Evolutionary conservation across 2,113 vertebrate genomes (phyloP).

Genomic region (Motacilla tschutschensis): DNA sequence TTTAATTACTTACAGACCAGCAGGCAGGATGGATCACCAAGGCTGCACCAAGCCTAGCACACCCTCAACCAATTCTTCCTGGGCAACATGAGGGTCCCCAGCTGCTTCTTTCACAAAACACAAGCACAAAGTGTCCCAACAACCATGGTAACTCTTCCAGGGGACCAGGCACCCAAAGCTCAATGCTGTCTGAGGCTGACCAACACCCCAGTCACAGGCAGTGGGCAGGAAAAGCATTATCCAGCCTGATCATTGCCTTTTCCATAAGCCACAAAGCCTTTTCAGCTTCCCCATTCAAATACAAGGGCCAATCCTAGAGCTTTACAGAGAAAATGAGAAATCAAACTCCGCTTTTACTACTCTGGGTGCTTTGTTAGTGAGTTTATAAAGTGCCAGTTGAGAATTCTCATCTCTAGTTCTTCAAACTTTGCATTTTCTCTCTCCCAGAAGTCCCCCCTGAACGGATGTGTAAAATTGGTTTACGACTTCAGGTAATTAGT

Average conservation of each 20-base stretch:
- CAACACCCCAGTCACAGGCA: neutral
- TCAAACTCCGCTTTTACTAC: neutral
- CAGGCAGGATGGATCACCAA: neutral
- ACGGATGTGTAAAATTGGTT: neutral
- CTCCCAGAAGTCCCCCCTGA: neutral
- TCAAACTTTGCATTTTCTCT: neutral
- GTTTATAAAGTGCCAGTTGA: neutral
- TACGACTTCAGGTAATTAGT: neutral
- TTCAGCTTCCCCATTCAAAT: neutral
- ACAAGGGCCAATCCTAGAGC: neutral
- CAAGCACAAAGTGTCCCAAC: neutral
- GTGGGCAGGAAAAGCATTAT: neutral
- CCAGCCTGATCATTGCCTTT: neutral
- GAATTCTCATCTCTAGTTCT: neutral
- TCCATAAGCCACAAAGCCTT: neutral
- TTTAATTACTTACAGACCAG: neutral
- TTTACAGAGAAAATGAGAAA: neutral
- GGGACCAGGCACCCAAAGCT: neutral
- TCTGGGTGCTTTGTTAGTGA: neutral
- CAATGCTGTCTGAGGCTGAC: neutral
- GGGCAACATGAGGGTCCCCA: rapidly evolving
- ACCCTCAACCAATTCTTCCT: neutral
- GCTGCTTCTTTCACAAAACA: neutral
- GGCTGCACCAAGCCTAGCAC: neutral
- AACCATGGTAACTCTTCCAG: rapidly evolving